Base-by-base conservation (phyloP, 53 echinoderm and acorn worm species). In the Antedon mediterranea region DNA sequence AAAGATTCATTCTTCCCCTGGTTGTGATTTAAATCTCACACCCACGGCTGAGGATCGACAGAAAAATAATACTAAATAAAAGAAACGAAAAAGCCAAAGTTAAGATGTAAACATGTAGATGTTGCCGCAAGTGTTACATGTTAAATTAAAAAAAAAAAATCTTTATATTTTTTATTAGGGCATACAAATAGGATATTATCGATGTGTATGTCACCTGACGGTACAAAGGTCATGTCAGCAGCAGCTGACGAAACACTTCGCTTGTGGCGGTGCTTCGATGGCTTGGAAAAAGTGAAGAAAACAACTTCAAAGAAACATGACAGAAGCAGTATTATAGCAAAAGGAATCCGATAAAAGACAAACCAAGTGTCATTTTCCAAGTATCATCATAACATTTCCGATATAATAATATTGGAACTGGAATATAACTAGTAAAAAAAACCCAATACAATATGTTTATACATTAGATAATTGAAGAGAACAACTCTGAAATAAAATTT, bases 191-290 rank as follows among this genome's bases (percentile, higher is more conserved):
- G 97, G 0, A 78, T 97, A 26, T 74, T 97, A 75, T 81, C 85
- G 13, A 85, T 97, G 85, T 83, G 82, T 32, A 72, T 97, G 75
- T 97, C 97, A 14, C 92, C 97, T 0, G 92, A 97, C 75, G 78
- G 82, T 42, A 85, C 89, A 5, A 86, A 87, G n/a, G 90, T 97
- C 20, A 87, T 92, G 32, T 89, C 97, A 0, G 88, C 89, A 3
- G 97, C 87, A 4, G 97, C 85, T 8, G 97, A 97, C 74, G 97
- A 97, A 79, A 92, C 92, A 3, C 79, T 97, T 4, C 81, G 92
- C 77, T 82, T 93, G 71, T 97, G 97, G 97, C 73, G 81, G 33
- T 93, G 92, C 74, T 97, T 97, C 81, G 79, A 80, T 31, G 57
- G 57, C 18, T 57, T 57, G 23, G 82, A 80, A 42, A 76, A 75